Evolutionary conservation across 2,113 vertebrate genomes (phyloP).

Genomic region (Hypomesus transpacificus): DNA sequence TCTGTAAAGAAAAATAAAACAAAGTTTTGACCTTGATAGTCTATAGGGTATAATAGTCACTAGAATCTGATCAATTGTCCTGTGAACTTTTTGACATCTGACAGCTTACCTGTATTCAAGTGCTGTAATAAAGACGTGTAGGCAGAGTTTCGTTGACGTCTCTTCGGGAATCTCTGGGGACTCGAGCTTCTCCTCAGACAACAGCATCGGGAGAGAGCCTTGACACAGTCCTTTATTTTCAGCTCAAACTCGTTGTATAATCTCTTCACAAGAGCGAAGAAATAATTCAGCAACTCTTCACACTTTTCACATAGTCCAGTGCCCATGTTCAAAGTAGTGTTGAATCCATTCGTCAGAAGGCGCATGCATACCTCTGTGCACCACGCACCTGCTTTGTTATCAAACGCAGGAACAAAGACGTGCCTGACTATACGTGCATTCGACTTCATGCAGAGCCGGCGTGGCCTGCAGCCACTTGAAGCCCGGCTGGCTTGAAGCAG

Average conservation of each 20-base stretch:
- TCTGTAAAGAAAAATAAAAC: too few species aligned
- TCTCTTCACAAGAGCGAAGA: constrained; percentile 48
- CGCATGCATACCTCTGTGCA: too few species aligned
- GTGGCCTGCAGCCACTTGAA: too few species aligned
- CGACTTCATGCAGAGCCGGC: too few species aligned
- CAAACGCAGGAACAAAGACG: too few species aligned
- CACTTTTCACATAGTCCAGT: constrained; percentile 70
- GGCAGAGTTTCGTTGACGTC: constrained; percentile 60
- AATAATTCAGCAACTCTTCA: constrained; percentile 58
- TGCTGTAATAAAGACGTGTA: constrained; percentile 60
- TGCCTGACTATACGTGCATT: too few species aligned
- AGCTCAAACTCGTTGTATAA: constrained; percentile 50
- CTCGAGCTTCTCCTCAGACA: constrained; percentile 51
- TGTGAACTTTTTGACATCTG: constrained; percentile 2
- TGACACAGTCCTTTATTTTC: constrained; percentile 56
- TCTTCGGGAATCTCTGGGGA: not conserved
- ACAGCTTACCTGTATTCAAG: constrained; percentile 61
- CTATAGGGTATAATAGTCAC: too few species aligned
- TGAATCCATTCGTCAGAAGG: not conserved
- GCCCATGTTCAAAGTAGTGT: constrained; percentile 26
- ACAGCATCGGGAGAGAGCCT: constrained; percentile 57
- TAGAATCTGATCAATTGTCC: too few species aligned
- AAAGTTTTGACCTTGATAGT: too few species aligned
- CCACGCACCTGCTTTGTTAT: too few species aligned
- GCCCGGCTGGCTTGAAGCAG: too few species aligned